Evolutionary conservation across 2,113 vertebrate genomes (phyloP).

Genomic region (Piaya cayana): DNA sequence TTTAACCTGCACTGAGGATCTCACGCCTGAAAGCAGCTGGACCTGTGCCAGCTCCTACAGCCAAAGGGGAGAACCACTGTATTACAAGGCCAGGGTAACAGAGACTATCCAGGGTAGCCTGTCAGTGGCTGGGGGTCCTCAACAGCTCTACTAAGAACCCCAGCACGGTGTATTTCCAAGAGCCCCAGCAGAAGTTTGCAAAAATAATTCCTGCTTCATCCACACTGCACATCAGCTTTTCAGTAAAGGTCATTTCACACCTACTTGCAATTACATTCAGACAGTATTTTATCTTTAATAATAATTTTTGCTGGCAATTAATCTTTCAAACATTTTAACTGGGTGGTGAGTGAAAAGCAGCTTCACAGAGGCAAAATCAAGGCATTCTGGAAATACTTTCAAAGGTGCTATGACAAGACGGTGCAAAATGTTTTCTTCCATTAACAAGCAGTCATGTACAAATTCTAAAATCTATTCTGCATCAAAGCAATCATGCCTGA

Average conservation of each 20-base stretch:
- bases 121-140: background rate
- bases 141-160: background rate
- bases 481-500: background rate
- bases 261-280: background rate
- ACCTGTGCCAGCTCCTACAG: background rate
- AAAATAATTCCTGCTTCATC: background rate
- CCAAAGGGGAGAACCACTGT: background rate
- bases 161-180: background rate
- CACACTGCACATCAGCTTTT: background rate
- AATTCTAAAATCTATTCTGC: slow-evolving; percentile 13
- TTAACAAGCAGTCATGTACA: background rate
- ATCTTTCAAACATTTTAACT: background rate
- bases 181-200: background rate
- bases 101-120: too few species aligned
- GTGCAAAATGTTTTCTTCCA: background rate
- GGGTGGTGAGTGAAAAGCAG: background rate
- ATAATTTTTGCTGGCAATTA: slow-evolving; percentile 16
- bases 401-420: slow-evolving; percentile 12
- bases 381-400: slow-evolving; percentile 11
- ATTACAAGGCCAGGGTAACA: too few species aligned
- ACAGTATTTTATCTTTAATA: slow-evolving; percentile 14
- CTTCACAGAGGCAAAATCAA: slow-evolving; percentile 18
- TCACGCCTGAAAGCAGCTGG: accelerated
- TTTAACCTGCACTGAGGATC: background rate
- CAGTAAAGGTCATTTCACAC: slow-evolving; percentile 10